A percentile compares a stretch with the other conserved stretches of the same genome.
Evolutionary conservation across 2,113 vertebrate genomes (phyloP).

Genomic region (Trematocara zebra): DNA sequence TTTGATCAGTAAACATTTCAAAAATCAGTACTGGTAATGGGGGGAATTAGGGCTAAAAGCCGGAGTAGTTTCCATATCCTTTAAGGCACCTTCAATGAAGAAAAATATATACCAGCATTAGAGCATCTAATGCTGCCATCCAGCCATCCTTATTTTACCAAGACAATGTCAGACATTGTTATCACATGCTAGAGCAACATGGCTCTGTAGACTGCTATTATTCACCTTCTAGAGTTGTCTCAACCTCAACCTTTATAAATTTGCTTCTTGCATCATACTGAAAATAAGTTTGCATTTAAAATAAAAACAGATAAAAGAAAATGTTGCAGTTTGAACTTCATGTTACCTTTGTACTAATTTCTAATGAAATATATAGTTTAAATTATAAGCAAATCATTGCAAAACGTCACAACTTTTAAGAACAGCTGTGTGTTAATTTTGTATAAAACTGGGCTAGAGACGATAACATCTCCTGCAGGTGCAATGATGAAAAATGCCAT

Average conservation of each 20-base stretch:
- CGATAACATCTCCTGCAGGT: background rate
- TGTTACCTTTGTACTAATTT: background rate
- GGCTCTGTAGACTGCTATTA: background rate
- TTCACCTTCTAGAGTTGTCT: background rate
- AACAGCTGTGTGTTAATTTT: background rate
- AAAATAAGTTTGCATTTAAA: background rate
- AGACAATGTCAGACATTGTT: background rate
- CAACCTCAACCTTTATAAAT: background rate
- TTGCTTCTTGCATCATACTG: background rate
- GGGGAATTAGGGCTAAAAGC: background rate
- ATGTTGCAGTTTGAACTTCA: background rate
- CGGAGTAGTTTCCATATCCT: rapidly evolving
- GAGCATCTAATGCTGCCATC: background rate
- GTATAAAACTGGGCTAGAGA: background rate
- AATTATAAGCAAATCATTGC: background rate
- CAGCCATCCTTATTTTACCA: background rate
- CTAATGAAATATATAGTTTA: too few relatives aligned
- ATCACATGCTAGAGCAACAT: background rate
- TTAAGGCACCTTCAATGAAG: background rate
- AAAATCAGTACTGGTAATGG: background rate
- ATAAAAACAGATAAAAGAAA: background rate
- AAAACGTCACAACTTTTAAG: background rate
- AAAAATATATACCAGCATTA: background rate
- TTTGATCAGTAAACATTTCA: background rate
- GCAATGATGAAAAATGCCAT: background rate